Conservation (phyloP, 2,797 vertebrate species). For the Silurus lanzhouensis region DNA sequence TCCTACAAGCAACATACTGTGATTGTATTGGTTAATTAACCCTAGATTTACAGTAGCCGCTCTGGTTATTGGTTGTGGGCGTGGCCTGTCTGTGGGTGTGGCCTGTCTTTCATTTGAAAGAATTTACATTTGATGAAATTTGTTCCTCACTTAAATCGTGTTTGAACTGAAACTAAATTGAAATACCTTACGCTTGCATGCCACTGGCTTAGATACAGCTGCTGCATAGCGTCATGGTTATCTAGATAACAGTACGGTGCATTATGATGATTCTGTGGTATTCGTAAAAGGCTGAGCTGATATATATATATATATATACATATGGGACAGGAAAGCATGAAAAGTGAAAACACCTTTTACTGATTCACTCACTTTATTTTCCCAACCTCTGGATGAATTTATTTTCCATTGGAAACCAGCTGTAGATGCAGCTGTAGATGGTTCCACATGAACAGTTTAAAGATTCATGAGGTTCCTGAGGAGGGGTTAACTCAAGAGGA, state of each 20-base stretch:
- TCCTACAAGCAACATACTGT: background rate
- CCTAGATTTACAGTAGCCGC: too few relatives aligned
- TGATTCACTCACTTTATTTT: too few relatives aligned
- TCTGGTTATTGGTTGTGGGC: background rate
- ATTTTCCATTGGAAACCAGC: too few relatives aligned
- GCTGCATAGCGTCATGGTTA: background rate
- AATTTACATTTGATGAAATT: background rate
- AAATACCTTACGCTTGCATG: background rate
- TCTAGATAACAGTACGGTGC: background rate
- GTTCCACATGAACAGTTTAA: too few relatives aligned
- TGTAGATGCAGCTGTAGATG: too few relatives aligned
- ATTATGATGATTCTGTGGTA: background rate
- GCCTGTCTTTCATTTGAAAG: background rate
- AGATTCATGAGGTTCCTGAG: too few relatives aligned
- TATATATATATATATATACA: background rate
- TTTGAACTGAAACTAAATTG: background rate
- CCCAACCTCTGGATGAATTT: too few relatives aligned
- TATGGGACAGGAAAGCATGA: background rate
- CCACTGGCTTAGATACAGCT: background rate
- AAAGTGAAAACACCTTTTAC: slow-evolving; percentile 51
- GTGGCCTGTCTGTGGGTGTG: background rate
- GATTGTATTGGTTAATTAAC: background rate
- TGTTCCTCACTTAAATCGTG: background rate
- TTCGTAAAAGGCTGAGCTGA: background rate
- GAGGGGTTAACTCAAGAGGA: too few relatives aligned